phyloP scores from a whole-genome alignment of 2,888 invertebrate genomes.

The Papilio gigon region DNA sequence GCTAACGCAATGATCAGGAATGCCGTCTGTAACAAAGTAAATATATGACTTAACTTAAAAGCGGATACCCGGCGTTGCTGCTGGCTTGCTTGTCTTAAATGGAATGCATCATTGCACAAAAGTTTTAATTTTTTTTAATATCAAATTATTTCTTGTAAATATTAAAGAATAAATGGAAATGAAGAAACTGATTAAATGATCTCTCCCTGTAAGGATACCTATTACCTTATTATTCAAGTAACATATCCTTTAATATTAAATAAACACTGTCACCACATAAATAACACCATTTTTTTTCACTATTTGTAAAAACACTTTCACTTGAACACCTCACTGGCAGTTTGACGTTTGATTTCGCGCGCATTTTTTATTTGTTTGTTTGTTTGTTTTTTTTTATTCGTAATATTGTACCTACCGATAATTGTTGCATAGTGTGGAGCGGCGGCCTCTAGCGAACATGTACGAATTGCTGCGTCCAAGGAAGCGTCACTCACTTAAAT shows the following conservation, averaged over 20 bases:
- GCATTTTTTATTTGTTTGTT: slow-evolving; percentile 48
- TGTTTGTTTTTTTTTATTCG: slow-evolving; percentile 48
- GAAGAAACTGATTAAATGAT: background rate
- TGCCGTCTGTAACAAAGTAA: slow-evolving; percentile 69
- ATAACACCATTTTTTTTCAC: slow-evolving; percentile 41
- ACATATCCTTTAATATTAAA: slow-evolving; percentile 4
- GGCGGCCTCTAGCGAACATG: slow-evolving; percentile 67
- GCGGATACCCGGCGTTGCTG: background rate
- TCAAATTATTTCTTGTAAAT: background rate
- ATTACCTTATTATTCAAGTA: slow-evolving; percentile 6
- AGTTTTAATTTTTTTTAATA: background rate
- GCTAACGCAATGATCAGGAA: slow-evolving; percentile 77
- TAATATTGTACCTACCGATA: slow-evolving; percentile 74
- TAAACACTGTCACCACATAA: slow-evolving; percentile 11
- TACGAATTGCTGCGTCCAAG: slow-evolving; percentile 69
- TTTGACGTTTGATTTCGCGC: slow-evolving; percentile 46
- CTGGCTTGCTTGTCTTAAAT: background rate
- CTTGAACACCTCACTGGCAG: slow-evolving; percentile 43
- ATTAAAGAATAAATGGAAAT: background rate
- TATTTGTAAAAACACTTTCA: slow-evolving; percentile 45
- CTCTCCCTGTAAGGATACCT: background rate
- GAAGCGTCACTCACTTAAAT: slow-evolving; percentile 74
- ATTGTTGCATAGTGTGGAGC: slow-evolving; percentile 75
- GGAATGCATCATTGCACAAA: background rate
- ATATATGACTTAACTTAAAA: background rate